Base-by-base conservation (phyloP, 2,113 vertebrate species). In the Notothenia coriiceps region DNA sequence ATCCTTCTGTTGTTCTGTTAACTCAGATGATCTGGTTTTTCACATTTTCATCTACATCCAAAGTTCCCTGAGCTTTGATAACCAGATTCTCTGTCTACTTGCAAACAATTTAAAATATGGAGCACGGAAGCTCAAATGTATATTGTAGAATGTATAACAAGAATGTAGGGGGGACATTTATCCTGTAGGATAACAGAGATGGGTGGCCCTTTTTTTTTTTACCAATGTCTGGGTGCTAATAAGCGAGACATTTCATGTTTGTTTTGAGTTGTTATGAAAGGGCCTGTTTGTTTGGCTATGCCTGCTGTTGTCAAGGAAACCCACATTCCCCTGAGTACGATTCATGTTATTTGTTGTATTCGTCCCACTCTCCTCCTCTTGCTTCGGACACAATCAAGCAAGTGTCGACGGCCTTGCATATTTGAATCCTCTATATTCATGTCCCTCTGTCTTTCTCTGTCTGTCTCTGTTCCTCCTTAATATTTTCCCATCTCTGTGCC, bases 271-370 rank as follows among this genome's bases (percentile, higher is more conserved):
- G 82, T 93, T 90, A 92, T 93, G 91, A 94, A 94, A 94, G 92
- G 88, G 57, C 56, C 43, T 47, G 25, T 90, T 92, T 94, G 91
- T 92, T 93, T 91, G 79, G 71, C 90, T 75, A 76, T 88, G 89
- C 74, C 75, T 54, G 33, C 84, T 83, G 91, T 94, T 84, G 91
- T 85, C 90, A 86, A 46, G 91, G 90, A 89, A 84, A 92, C 90
- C 35, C 66, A 87, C 93, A 94, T 94, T 94, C 92, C 91, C 90
- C 51, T 7, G 82, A 92, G 86, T 73, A 73, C 88, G 85, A 86
- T 86, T 83, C 89, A 87, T 80, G 90, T 90, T 94, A 88, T 94
- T 94, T 90, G 76, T 93, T 90, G 84, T 90, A 92, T 90, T 92
- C 91, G 61, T 92, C 93, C 89, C 87, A 89, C 91, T 90, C 71